Base-by-base conservation (phyloP, 2,113 vertebrate species). In the Rhinolophus ferrumequinum region DNA sequence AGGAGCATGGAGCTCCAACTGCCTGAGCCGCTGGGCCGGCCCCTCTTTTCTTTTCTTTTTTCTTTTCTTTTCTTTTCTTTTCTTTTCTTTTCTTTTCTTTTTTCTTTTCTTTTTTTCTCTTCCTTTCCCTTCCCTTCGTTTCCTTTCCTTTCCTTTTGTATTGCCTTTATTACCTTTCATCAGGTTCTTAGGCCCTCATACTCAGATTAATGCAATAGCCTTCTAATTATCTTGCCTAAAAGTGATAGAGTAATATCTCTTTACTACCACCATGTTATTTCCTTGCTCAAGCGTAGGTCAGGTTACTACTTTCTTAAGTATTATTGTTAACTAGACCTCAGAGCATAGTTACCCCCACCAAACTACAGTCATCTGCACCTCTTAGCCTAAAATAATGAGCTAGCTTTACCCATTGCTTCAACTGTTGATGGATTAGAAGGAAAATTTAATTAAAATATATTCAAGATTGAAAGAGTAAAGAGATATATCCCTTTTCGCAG, bases 361-460 rank as follows among this genome's bases (percentile, higher is more conserved):
- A 41, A 82, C n/a, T 76, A 82, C 9, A 85, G 30, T 88, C 60
- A 87, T 70, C 16, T 81, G 2, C 81, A 33, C 10, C 21, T 80
- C 30, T 79, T 79, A 72, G 38, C 73, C 76, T 85, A 95, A 95
- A 97, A 56, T 81, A 96, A 77, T 2, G 33, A 95, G 19, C 30
- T n/a, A 93, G 44, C 24, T 21, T 88, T 88, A 54, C 28, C 12
- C 44, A 89, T 73, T 81, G 26, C 28, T 76, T 93, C 60, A 66
- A 64, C 3, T 64, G 54, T 60, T 89, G 38, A 75, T 82, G 28
- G 16, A 81, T 67, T 79, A 60, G n/a, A 91, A 95, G 47, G 83
- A 96, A 95, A 83, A 28, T 11, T 54, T 50, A 93, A 44, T 92
- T 56, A 89, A 96, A 95, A 86, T 85, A 38, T 66, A 92, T 82